phyloP scores from a whole-genome alignment of 1,140 invertebrate species.

The Drosophila kurseongensis region DNA sequence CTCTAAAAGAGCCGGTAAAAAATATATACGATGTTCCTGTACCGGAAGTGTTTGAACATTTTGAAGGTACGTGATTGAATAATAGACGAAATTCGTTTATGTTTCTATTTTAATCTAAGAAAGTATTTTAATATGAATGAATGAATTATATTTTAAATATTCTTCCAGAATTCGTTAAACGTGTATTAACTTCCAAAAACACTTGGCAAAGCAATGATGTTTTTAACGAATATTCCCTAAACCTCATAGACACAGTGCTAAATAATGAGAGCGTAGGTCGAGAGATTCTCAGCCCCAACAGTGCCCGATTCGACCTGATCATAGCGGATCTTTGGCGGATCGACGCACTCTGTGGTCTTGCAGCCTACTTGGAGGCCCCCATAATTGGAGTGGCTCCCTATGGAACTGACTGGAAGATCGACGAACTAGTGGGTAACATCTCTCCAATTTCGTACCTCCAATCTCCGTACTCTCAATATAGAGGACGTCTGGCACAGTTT shows the following conservation, averaged over 20 bases:
- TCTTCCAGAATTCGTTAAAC: constrained; percentile 2
- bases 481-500: background rate
- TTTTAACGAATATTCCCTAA: constrained; percentile 9
- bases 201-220: constrained; percentile 6
- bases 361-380: constrained; percentile 15
- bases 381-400: constrained; percentile 31
- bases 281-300: constrained; percentile 10
- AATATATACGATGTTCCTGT: constrained; percentile 24
- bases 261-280: constrained; percentile 16
- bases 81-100: no score
- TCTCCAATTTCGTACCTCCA: constrained; percentile 29
- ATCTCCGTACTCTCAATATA: constrained; percentile 1
- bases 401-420: constrained; percentile 41
- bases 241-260: constrained; percentile 14
- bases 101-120: no score
- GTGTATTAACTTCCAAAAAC: background rate
- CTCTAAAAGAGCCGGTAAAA: background rate
- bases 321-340: constrained; percentile 23
- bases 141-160: no score
- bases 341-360: constrained; percentile 13
- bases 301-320: constrained; percentile 21
- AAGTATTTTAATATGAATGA: no score
- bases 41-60: constrained; percentile 10
- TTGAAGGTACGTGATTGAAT: constrained; percentile 10
- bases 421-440: constrained; percentile 22